Conservation (phyloP, 2,888 invertebrate genomes). For the Ophion costatus region DNA sequence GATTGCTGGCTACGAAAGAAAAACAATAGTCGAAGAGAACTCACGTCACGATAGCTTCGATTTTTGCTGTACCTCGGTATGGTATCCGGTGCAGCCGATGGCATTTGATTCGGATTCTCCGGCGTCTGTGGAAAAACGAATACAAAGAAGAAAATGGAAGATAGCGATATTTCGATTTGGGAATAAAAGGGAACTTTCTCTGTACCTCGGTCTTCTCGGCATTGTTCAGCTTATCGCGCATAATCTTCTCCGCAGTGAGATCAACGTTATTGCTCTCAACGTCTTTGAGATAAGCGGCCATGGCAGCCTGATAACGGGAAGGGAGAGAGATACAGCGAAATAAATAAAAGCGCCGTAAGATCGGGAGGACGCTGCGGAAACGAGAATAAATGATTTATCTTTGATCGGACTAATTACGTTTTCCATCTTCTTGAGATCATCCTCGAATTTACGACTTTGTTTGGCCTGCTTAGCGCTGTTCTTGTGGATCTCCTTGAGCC, state of each 20-base stretch:
- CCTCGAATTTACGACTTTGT: constrained; percentile 90
- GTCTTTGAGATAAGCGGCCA: constrained; percentile 95
- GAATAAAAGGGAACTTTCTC: neutral
- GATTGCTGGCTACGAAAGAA: no score
- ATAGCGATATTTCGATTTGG: neutral
- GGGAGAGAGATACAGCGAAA: neutral
- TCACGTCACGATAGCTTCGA: constrained; percentile 63
- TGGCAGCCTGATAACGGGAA: constrained; percentile 86
- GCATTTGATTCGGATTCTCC: constrained; percentile 70
- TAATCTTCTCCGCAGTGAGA: constrained; percentile 84
- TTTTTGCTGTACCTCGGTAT: constrained; percentile 71
- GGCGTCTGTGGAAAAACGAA: constrained; percentile 40
- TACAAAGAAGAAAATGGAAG: neutral
- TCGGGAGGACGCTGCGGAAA: neutral
- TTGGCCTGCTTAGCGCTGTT: constrained; percentile 92
- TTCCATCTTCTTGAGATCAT: constrained; percentile 95
- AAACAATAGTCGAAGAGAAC: constrained; percentile 12
- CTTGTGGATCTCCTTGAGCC: constrained; percentile 92
- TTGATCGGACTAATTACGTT: constrained; percentile 83
- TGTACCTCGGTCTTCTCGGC: constrained; percentile 64
- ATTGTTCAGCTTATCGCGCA: constrained; percentile 75
- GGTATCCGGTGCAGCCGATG: constrained; percentile 71
- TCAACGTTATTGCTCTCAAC: constrained; percentile 85
- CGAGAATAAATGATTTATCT: constrained; percentile 23
- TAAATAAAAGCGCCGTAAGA: neutral